Evolutionary conservation across 2,113 vertebrate genomes (phyloP).

Genomic region (Gallinago undulata): DNA sequence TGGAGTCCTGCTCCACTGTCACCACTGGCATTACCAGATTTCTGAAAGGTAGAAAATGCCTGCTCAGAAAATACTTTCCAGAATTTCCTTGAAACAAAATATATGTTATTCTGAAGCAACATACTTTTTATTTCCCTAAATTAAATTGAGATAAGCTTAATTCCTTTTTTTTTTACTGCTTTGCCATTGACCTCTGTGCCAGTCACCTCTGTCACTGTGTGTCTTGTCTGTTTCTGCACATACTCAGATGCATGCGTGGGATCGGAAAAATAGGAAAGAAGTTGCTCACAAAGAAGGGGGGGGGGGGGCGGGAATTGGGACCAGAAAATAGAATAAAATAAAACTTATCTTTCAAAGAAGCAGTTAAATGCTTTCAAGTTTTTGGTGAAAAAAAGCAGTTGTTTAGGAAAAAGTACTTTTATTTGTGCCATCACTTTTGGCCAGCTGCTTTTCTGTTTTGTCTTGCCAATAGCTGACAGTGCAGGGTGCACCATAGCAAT

Average conservation of each 20-base stretch:
- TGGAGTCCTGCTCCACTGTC: background rate
- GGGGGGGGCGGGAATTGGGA: accelerated
- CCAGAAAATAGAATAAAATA: background rate
- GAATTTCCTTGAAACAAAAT: background rate
- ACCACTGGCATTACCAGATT: background rate
- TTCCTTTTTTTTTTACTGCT: background rate
- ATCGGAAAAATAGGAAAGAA: background rate
- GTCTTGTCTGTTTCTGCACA: background rate
- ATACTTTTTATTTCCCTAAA: background rate
- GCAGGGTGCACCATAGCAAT: background rate
- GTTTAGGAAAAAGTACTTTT: background rate
- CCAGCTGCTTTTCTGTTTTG: background rate
- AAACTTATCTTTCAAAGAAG: background rate
- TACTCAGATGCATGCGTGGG: background rate
- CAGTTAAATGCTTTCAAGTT: background rate
- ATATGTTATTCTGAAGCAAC: background rate
- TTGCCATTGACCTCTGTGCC: background rate
- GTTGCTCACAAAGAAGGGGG: background rate
- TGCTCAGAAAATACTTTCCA: background rate
- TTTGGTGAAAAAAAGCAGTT: background rate
- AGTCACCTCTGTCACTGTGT: background rate
- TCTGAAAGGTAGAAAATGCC: background rate
- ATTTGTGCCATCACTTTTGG: background rate
- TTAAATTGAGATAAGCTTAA: background rate
- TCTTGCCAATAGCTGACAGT: background rate